Percentiles rank a stretch among this genome's conserved stretches.
Conservation (phyloP, 2,888 invertebrate genomes). For the Acrobasis repandana region DNA sequence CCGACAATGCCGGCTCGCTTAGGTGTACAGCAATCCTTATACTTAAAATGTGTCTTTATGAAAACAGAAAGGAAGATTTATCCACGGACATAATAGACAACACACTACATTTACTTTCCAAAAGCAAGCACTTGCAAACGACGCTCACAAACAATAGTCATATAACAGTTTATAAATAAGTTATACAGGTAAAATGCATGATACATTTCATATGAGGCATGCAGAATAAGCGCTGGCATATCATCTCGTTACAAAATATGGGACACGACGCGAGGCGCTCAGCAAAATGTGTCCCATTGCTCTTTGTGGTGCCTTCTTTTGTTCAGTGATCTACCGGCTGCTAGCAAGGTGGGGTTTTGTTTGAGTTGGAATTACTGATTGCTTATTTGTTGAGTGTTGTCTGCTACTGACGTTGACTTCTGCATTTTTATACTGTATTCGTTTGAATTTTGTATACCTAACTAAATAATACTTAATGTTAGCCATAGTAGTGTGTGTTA, state of each 20-base stretch:
- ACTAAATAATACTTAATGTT: no score
- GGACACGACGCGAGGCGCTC: slow-evolving; percentile 70
- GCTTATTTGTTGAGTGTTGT: slow-evolving; percentile 17
- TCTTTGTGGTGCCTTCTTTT: slow-evolving; percentile 76
- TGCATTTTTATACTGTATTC: neutral
- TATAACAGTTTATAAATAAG: slow-evolving; percentile 23
- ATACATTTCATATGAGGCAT: slow-evolving; percentile 45
- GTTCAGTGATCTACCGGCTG: slow-evolving; percentile 67
- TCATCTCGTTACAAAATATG: slow-evolving; percentile 79
- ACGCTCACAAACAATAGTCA: slow-evolving; percentile 8
- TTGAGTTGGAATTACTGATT: slow-evolving; percentile 28
- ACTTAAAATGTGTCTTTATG: no score
- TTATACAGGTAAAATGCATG: slow-evolving; percentile 15
- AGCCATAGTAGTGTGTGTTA: no score
- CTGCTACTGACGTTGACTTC: neutral
- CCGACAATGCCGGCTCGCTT: no score
- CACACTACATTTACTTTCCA: slow-evolving; percentile 1
- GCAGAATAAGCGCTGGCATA: slow-evolving; percentile 66
- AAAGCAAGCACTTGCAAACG: slow-evolving; percentile 11
- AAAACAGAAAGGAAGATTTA: neutral
- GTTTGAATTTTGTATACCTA: no score
- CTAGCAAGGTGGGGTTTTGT: slow-evolving; percentile 39
- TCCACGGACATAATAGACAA: neutral
- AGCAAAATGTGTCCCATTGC: slow-evolving; percentile 75
- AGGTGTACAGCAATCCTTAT: no score